These are phyloP conservation scores for Ptyas mucosa DNA, from an alignment of 2,113 vertebrate species.

Conservation along the genomic window DNA sequence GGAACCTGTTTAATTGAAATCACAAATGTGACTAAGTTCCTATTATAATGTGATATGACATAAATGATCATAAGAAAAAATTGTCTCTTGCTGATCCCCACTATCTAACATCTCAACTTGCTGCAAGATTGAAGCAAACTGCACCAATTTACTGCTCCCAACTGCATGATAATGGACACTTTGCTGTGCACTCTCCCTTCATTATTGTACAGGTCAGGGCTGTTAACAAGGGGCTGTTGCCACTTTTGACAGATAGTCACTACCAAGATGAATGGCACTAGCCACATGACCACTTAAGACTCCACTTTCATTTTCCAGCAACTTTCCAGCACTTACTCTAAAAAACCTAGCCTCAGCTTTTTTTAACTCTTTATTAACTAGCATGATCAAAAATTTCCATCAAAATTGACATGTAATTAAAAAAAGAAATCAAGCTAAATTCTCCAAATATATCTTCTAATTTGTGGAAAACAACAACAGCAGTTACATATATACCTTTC, in stretches of 20 bases:
- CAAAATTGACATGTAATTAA: slow-evolving; percentile 58
- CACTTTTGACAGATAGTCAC: slow-evolving; percentile 83
- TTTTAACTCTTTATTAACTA: slow-evolving; percentile 80
- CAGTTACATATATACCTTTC: slow-evolving; percentile 17
- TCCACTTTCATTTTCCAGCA: slow-evolving; percentile 71
- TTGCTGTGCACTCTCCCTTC: slow-evolving; percentile 79
- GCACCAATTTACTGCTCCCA: slow-evolving; percentile 87
- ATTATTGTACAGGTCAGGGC: slow-evolving; percentile 86
- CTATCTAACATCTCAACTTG: slow-evolving; percentile 85
- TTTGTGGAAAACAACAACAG: slow-evolving; percentile 30
- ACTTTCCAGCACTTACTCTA: slow-evolving; percentile 75
- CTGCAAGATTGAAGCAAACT: slow-evolving; percentile 86
- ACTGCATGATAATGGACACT: slow-evolving; percentile 85
- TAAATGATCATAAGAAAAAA: slow-evolving; percentile 88
- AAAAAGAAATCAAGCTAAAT: slow-evolving; percentile 41
- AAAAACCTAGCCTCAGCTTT: slow-evolving; percentile 55
- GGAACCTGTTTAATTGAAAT: slow-evolving; percentile 75
- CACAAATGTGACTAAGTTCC: slow-evolving; percentile 76
- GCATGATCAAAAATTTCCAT: slow-evolving; percentile 62
- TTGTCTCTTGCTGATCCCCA: slow-evolving; percentile 81
- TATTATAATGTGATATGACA: slow-evolving; percentile 80
- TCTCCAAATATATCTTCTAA: slow-evolving; percentile 32
- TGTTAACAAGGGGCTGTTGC: slow-evolving; percentile 82
- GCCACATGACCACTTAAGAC: slow-evolving; percentile 90
- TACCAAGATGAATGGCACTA: slow-evolving; percentile 83